These are phyloP conservation scores for Caranx ignobilis DNA, from an alignment of 2,113 vertebrate genomes.

Conservation along the genomic window DNA sequence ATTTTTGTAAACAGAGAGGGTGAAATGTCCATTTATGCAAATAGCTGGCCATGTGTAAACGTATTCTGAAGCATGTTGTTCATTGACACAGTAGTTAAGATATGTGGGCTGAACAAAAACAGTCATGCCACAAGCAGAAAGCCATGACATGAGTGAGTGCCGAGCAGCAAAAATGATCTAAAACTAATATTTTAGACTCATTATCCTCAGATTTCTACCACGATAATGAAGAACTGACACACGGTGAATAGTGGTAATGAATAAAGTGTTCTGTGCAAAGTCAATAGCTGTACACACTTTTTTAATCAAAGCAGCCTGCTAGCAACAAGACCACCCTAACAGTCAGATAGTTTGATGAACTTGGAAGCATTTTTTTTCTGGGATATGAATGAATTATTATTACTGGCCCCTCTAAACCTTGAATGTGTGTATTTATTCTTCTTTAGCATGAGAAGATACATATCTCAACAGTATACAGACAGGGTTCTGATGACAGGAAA, in stretches of 20 bases:
- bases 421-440: slow-evolving; percentile 7
- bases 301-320: slow-evolving; percentile 10
- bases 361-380: slow-evolving; percentile 37
- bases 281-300: slow-evolving; percentile 5
- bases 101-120: not conserved
- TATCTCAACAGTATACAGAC: not conserved
- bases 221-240: not conserved
- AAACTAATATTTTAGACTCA: not conserved
- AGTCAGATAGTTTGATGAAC: slow-evolving; percentile 11
- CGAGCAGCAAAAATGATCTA: not conserved
- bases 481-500: no score
- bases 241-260: not conserved
- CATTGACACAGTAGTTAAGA: not conserved
- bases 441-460: not conserved
- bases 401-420: slow-evolving; percentile 32
- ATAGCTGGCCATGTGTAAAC: no score
- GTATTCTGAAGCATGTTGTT: not conserved
- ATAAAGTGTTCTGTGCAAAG: slow-evolving; percentile 12
- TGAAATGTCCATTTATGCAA: no score
- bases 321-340: slow-evolving; percentile 9
- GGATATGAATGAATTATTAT: slow-evolving; percentile 39
- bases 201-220: not conserved
- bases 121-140: not conserved
- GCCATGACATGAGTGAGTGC: not conserved
- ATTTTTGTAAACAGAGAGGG: no score